Base-by-base conservation (phyloP, 2,888 invertebrate genomes). In the Trissoscelio sp. region DNA sequence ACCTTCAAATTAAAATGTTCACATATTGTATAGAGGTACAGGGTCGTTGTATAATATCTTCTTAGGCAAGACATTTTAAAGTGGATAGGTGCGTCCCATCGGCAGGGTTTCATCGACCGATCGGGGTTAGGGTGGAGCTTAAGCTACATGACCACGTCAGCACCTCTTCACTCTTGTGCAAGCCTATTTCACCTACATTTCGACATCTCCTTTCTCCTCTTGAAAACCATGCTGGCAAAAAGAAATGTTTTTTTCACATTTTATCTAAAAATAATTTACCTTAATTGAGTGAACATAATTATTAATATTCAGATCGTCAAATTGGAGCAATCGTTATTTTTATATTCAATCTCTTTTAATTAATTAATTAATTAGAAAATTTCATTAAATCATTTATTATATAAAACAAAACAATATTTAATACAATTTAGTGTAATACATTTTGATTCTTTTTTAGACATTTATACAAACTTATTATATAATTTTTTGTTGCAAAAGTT, bases 91-190 rank as follows among this genome's bases (percentile, higher is more conserved):
- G 83, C 83, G 86, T 88, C 85, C 85, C 86, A 87, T 86, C 85
- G 86, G 86, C 87, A 86, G 88, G 87, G 87, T 89, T 89, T 89
- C 89, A 89, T 89, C 90, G 90, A 89, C 88, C 89, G 85, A 88
- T 88, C 86, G 86, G 86, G 86, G 86, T 82, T 84, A 85, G 87
- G 88, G 87, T 86, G 88, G 86, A 87, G 88, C 87, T 89, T 88
- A 87, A 88, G 87, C 87, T 86, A 85, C 86, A 84, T 82, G 85
- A 88, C 87, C 86, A 87, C 88, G 89, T 90, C 89, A 89, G 89
- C 89, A 89, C 83, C 88, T 88, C 87, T 88, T 88, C 85, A 84
- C 86, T 86, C 86, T 85, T 85, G 83, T 82, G 75, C 84, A 85
- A 85, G 85, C 85, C 85, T 85, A 82, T 87, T 86, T 88, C 87